These are phyloP conservation scores for Tinamus guttatus DNA, from an alignment of 2,113 vertebrate genomes.

Conservation along the genomic window DNA sequence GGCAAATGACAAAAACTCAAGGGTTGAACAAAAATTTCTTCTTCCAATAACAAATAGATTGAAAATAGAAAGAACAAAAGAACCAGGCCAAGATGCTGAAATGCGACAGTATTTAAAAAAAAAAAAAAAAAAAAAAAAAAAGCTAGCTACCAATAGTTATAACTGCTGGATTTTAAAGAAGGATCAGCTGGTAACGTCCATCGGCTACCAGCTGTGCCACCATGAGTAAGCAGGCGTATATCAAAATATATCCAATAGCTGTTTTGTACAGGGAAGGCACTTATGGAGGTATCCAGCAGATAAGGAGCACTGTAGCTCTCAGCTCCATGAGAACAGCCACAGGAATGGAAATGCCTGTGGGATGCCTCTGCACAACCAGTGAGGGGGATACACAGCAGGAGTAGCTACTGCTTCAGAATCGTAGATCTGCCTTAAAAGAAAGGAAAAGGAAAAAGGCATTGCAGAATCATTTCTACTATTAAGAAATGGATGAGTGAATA, in stretches of 20 bases:
- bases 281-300: neutral
- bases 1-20: neutral
- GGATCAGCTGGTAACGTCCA: neutral
- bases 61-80: neutral
- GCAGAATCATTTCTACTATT: neutral
- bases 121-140: neutral
- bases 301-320: neutral
- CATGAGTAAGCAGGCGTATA: rapidly evolving
- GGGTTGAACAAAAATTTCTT: neutral
- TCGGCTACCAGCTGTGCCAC: neutral
- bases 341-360: neutral
- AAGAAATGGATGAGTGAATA: neutral
- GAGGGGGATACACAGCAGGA: neutral
- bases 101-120: neutral
- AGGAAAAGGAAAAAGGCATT: no score
- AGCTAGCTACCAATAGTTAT: neutral
- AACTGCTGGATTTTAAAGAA: neutral
- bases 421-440: no score
- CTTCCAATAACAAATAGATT: neutral
- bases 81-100: neutral
- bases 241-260: neutral
- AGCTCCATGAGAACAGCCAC: neutral
- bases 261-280: neutral
- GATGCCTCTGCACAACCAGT: neutral
- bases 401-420: neutral